Base-by-base conservation (phyloP, 2,888 invertebrate species). In the Hymenopus coronatus region DNA sequence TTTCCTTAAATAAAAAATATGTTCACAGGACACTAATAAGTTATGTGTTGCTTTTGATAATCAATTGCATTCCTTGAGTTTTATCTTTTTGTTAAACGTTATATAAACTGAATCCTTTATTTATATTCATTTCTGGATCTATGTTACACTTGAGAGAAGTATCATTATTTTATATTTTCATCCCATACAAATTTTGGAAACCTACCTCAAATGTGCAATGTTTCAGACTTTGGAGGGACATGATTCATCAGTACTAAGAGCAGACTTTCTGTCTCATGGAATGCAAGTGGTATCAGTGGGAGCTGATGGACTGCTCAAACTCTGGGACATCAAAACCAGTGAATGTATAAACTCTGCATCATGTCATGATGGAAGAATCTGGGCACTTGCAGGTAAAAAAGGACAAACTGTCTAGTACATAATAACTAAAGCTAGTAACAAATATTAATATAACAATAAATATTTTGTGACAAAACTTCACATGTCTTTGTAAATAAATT, bases 251-350 rank as follows among this genome's bases (percentile, higher is more conserved):
- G 97, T 99, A 20, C 93, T 99, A 85, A 96, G 96, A 92, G 95
- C 96, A 0, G 96, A 96, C 92, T 99, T 99, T 93, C 92, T 98
- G 87, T 96, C 96, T 89, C 95, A 96, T 91, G 99, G 99, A 2
- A 96, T 97, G 94, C 98, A 98, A 93, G 94, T 99, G 88, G 92
- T 98, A 87, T 97, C 98, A 7, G 95, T 97, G 90, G 97, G 97
- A 27, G 97, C 97, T 25, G 99, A 99, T 94, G 99, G 99, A 12
- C 94, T 99, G 46, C 92, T 99, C 2, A 99, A 99, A 94, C 93
- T 99, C 28, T 99, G 99, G 98, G 97, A 96, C 91, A 95, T 99
- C 28, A 98, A 98, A 94, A 96, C 96, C 8, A 97, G 97, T 82
- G 97, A 98, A 92, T 98, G 98, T 93, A 94, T 96, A 90, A 95